Conservation (phyloP, 2,113 vertebrate species). For the Callipepla squamata region DNA sequence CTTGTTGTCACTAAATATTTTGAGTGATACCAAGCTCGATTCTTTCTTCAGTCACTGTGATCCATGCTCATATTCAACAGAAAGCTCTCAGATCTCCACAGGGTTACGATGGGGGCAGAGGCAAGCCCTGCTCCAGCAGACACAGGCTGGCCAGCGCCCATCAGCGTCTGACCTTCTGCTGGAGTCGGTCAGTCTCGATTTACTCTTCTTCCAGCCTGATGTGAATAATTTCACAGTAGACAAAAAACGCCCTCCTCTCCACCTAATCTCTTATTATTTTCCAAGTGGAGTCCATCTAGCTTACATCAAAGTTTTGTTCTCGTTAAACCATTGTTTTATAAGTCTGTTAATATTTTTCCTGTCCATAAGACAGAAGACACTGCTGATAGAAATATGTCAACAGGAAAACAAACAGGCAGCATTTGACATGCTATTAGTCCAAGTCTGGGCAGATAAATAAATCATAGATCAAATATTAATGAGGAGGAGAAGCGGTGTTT, state of each 20-base stretch:
- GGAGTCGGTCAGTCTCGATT: constrained; percentile 61
- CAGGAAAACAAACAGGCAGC: constrained; percentile 69
- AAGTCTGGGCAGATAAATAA: constrained; percentile 56
- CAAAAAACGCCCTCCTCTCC: neutral
- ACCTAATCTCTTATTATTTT: constrained; percentile 39
- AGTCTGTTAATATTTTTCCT: constrained; percentile 58
- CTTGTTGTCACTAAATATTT: neutral
- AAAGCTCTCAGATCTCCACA: neutral
- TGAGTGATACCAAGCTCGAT: neutral
- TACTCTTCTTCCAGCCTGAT: constrained; percentile 50
- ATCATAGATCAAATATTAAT: constrained; percentile 59
- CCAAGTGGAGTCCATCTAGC: constrained; percentile 49
- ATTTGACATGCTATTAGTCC: constrained; percentile 64
- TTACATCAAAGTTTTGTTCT: constrained; percentile 59
- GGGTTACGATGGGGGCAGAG: neutral
- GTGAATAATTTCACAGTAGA: constrained; percentile 48
- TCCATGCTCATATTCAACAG: neutral
- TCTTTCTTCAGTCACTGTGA: neutral
- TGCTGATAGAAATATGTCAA: constrained; percentile 70
- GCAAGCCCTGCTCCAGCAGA: neutral
- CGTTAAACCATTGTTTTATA: constrained; percentile 62
- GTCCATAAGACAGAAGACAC: constrained; percentile 53
- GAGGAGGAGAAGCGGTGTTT: constrained; percentile 50
- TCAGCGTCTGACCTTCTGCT: constrained; percentile 41
- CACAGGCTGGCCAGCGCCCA: neutral